Conservation (phyloP, 2,113 vertebrate species). For the Sapajus apella region DNA sequence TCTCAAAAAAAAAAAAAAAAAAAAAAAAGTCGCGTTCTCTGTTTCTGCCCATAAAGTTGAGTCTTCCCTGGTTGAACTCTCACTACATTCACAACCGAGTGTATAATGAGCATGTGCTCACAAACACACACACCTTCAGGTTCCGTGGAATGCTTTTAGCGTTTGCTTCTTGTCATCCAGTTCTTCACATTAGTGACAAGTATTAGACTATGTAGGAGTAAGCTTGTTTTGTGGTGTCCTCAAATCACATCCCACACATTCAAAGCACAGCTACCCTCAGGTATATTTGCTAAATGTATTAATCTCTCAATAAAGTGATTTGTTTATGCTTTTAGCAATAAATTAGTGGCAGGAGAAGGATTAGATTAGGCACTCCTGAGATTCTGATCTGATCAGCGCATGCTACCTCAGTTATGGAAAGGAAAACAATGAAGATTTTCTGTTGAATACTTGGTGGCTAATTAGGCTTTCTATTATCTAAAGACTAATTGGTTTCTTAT, state of each 20-base stretch:
- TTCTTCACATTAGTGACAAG: background rate
- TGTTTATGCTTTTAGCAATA: conserved; percentile 27
- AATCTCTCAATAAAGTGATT: background rate
- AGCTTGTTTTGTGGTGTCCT: background rate
- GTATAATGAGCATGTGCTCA: background rate
- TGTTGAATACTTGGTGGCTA: background rate
- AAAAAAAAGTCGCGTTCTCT: too few relatives aligned
- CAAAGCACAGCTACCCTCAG: background rate
- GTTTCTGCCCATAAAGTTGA: background rate
- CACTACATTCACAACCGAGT: too few relatives aligned
- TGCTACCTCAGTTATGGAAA: background rate
- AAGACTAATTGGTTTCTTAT: conserved; percentile 64
- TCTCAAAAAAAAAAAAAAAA: too few relatives aligned
- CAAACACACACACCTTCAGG: too few relatives aligned
- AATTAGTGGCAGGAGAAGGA: background rate
- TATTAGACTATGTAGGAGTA: background rate
- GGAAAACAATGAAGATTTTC: conserved; percentile 50
- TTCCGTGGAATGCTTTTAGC: background rate
- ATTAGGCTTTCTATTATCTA: conserved; percentile 65
- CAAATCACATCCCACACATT: background rate
- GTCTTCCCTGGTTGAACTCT: background rate
- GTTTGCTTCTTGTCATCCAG: background rate
- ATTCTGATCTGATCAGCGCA: background rate
- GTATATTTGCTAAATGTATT: background rate
- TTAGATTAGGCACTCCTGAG: background rate